A percentile compares a stretch with the other conserved stretches of the same genome.
Conservation (phyloP, 2,888 invertebrate genomes). For the Acronicta leporina region DNA sequence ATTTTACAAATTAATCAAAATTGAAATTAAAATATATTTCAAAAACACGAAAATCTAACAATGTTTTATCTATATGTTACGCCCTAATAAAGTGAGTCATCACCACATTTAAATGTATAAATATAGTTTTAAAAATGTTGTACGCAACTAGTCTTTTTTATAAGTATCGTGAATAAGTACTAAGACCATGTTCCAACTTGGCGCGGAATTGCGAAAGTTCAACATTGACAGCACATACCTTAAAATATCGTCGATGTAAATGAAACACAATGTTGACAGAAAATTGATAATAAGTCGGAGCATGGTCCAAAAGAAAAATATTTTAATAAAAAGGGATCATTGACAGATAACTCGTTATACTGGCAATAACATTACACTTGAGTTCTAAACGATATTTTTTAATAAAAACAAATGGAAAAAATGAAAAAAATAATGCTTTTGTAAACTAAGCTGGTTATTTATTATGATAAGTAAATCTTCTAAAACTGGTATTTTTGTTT, state of each 20-base stretch:
- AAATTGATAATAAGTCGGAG: slow-evolving; percentile 12
- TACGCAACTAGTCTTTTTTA: slow-evolving; percentile 73
- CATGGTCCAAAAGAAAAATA: slow-evolving; percentile 21
- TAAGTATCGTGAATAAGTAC: slow-evolving; percentile 41
- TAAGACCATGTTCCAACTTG: slow-evolving; percentile 15
- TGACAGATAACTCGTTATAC: slow-evolving; percentile 35
- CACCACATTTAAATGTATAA: slow-evolving; percentile 46
- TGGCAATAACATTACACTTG: slow-evolving; percentile 64
- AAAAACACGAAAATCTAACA: background rate
- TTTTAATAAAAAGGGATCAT: slow-evolving; percentile 41
- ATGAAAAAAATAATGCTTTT: slow-evolving; percentile 78
- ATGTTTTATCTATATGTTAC: slow-evolving; percentile 10
- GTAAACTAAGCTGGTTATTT: slow-evolving; percentile 87
- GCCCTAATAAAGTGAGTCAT: slow-evolving; percentile 19
- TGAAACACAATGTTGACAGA: background rate
- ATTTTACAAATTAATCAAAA: background rate
- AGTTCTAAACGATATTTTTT: slow-evolving; percentile 70
- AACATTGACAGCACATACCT: slow-evolving; percentile 3
- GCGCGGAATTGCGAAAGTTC: background rate
- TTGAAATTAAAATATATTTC: background rate
- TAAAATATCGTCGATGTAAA: slow-evolving; percentile 10
- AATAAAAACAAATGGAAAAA: slow-evolving; percentile 63
- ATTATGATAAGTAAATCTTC: slow-evolving; percentile 86
- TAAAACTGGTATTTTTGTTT: slow-evolving; percentile 71
- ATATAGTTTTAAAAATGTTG: slow-evolving; percentile 65